Base-by-base conservation (phyloP, 1,140 invertebrate species). In the Zaprionus lachaisei region DNA sequence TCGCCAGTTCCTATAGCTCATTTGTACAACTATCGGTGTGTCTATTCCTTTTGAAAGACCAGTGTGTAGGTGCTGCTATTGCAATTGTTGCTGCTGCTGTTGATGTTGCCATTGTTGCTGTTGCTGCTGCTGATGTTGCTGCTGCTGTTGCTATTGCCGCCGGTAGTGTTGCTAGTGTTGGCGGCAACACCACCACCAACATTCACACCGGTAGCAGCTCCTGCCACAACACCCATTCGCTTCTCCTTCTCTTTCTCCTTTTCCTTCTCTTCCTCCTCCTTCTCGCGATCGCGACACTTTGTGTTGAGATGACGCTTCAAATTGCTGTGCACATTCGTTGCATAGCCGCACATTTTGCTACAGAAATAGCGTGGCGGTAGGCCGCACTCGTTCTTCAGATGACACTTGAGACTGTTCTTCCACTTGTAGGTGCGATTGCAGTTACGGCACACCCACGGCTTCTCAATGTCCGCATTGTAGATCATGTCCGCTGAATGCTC, bases 271-370 rank as follows among this genome's bases (percentile, higher is more conserved):
- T 83, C 86, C 34, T 91, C 91, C 55, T 92, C 91, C 66, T 92
- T 91, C 71, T 86, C 83, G 38, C 91, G 91, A 68, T 92, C 87
- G 5, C 90, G 77, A 60, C 92, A 93, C 73, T 93, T 93, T 41
- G 92, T 93, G 47, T 92, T 93, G 64, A 94, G 79, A 69, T 94
- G 94, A 41, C 93, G 92, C 86, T 94, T 94, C 60, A 94, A 60
- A 79, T 94, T 94, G 64, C 94, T 94, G 54, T 94, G 94, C 71
- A 95, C 94, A 79, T 94, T 93, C 15, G 95, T 94, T 75, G 92
- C 93, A 85, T 94, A 94, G 38, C 93, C 89, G 78, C 94, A 94
- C 66, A 92, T 86, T 70, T 93, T 92, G 72, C 83, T 91, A 73
- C 93, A 94, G 56, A 92, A 93, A 47, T 93, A 94, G 22, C 92